Evolutionary conservation across 2,797 vertebrate genomes (phyloP), one percentile per base, ranked within the genome.

Genomic region (Alca torda): DNA sequence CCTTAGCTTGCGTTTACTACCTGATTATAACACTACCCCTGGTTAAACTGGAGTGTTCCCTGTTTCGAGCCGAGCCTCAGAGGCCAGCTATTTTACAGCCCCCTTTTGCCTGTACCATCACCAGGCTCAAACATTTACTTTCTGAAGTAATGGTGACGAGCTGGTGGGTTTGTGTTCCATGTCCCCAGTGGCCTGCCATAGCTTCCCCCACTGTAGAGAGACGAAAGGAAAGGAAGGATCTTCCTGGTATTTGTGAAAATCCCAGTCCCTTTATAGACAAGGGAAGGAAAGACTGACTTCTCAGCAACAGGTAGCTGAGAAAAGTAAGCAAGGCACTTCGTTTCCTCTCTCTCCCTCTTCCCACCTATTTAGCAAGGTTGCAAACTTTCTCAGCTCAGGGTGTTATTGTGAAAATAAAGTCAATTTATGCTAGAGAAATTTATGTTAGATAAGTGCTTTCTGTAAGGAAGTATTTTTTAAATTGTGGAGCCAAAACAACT

Each of bases 391-490:
- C 30, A 88, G 37, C 46, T 72, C 24, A 20, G 28, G 20, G 10
- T 60, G 24, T n/a, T 77, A 4, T 68, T 79, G 31, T 70, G 60
- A 70, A 87, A 87, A 92, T 84, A 51, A 69, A 90, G 39, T 67
- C 43, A 41, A n/a, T 73, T 48, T 45, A 21, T 41, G 56, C 18
- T 77, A 64, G 61, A 64, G 21, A 64, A 64, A 64, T 64, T 64
- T 65, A 26, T 33, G 20, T 87, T 63, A 85, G 67, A n/a, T 80
- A 95, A 93, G 50, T 50, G 45, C 23, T 70, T 84, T 72, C 72
- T 80, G 19, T 59, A 56, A 81, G 72, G 91, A 83, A 61, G 33
- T 24, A 8, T 16, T 48, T 87, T 82, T 90, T 53, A 18, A 93
- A 65, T 28, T 57, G 41, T 65, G 31, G 26, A 88, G 26, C 48